Conservation (phyloP, 2,888 invertebrate genomes). For the Bedellia somnulentella region DNA sequence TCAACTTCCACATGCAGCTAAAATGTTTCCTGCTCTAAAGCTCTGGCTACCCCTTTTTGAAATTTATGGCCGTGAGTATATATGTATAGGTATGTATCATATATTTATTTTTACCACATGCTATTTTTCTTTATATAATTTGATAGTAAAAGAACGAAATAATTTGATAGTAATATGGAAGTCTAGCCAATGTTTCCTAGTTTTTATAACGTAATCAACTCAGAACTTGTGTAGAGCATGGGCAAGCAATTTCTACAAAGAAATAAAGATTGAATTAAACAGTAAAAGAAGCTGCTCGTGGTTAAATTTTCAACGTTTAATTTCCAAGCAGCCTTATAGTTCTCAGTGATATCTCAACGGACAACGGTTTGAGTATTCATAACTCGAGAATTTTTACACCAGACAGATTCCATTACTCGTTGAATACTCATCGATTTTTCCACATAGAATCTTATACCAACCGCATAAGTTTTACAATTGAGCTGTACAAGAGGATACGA, state of each 20-base stretch:
- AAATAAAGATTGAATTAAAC: neutral
- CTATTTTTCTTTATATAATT: no score
- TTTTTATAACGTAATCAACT: no score
- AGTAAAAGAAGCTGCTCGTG: neutral
- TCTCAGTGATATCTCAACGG: no score
- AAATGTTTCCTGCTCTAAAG: no score
- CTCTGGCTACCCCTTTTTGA: no score
- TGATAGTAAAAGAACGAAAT: no score
- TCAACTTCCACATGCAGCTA: no score
- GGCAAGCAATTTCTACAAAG: neutral
- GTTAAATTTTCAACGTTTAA: neutral
- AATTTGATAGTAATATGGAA: no score
- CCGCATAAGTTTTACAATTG: conserved; percentile 1
- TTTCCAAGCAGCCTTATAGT: no score
- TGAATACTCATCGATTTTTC: neutral
- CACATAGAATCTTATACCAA: neutral
- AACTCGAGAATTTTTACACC: neutral
- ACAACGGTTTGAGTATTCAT: conserved; percentile 1
- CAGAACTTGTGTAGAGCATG: neutral
- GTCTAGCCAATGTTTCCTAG: neutral
- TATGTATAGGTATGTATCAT: no score
- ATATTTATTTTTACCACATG: no score
- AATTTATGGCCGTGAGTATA: no score
- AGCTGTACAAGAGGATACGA: neutral
- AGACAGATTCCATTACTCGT: neutral